Evolutionary conservation across 2,797 vertebrate species (phyloP).

Genomic region (Esox masquinongy): DNA sequence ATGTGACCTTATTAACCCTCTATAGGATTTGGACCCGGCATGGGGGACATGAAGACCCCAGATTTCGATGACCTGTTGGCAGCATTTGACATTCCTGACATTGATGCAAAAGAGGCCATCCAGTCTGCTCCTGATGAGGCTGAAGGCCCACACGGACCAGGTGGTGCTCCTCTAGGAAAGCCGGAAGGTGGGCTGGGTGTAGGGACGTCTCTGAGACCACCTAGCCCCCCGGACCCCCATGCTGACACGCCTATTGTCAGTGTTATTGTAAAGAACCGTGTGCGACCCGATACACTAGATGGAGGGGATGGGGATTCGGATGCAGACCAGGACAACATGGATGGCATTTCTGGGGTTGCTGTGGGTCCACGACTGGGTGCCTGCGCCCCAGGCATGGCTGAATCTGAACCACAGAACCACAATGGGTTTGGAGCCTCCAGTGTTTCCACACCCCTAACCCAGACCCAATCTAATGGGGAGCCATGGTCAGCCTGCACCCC

Average conservation of each 20-base stretch:
- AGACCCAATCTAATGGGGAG: constrained; percentile 75
- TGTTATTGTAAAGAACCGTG: constrained; percentile 97
- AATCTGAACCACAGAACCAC: constrained; percentile 70
- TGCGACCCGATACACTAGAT: constrained; percentile 80
- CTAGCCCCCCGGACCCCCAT: constrained; percentile 75
- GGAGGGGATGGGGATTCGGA: constrained; percentile 66
- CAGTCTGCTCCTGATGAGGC: constrained; percentile 89
- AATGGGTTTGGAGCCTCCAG: constrained; percentile 76
- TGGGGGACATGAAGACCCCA: constrained; percentile 99
- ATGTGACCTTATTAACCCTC: background rate
- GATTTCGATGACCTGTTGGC: constrained; percentile 99
- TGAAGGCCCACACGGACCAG: constrained; percentile 77
- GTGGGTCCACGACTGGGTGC: constrained; percentile 67
- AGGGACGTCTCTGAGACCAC: constrained; percentile 67
- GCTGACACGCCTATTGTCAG: constrained; percentile 89
- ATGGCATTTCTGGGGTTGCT: constrained; percentile 67
- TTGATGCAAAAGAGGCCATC: constrained; percentile 95
- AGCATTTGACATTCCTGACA: constrained; percentile 96
- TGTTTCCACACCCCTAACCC: constrained; percentile 65
- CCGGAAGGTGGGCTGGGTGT: constrained; percentile 65
- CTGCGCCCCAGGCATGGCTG: constrained; percentile 64
- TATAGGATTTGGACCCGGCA: constrained; percentile 80
- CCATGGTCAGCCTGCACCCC: constrained; percentile 73
- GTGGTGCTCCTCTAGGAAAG: constrained; percentile 70
- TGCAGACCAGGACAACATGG: constrained; percentile 67